Evolutionary conservation across 2,888 invertebrate species (phyloP), one percentile per base, ranked within the genome.

Genomic region (Andricus quercusramuli): DNA sequence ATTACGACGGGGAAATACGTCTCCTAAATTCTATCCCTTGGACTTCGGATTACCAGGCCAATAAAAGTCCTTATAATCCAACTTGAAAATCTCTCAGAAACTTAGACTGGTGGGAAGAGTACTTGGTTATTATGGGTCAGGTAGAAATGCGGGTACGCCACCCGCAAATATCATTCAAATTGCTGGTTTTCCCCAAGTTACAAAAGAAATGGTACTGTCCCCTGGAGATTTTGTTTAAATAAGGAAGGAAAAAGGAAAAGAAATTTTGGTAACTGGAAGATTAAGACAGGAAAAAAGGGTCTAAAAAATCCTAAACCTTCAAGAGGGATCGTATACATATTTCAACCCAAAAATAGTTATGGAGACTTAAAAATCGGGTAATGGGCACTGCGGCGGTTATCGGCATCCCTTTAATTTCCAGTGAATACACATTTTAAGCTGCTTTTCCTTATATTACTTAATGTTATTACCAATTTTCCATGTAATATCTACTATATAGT

Each of bases 1-100:
- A 74, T 70, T 51, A 70, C 17, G 70, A 20, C n/a, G 70, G 70
- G 70, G 44, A 70, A 70, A 20, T 70, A 70, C 70, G 70, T 70
- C 70, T 70, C 47, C 51, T 56, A 74, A 74, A 74, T 32, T 74
- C 51, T 56, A 29, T 29, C 56, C 56, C 13, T 20, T 74, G 47
- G 47, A 47, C 47, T 15, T 44, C 29, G 74, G 56, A 74, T 74
- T 74, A 74, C 56, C 56, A 32, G 74, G 32, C 32, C 56, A 74
- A 74, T 74, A 74, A 74, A 74, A 74, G 32, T 20, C 11, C 20
- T 74, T 32, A 32, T 74, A 25, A 59, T 59, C 56, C 56, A 47
- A n/a, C 6, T 4, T 32, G 29, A 20, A 56, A 74, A 56, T 74
- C 29, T 70, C 32, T 29, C n/a, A 70, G 70, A 51, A 2, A 29